phyloP scores from a whole-genome alignment of 2,888 invertebrate species.

The Azorinus chamasolen region DNA sequence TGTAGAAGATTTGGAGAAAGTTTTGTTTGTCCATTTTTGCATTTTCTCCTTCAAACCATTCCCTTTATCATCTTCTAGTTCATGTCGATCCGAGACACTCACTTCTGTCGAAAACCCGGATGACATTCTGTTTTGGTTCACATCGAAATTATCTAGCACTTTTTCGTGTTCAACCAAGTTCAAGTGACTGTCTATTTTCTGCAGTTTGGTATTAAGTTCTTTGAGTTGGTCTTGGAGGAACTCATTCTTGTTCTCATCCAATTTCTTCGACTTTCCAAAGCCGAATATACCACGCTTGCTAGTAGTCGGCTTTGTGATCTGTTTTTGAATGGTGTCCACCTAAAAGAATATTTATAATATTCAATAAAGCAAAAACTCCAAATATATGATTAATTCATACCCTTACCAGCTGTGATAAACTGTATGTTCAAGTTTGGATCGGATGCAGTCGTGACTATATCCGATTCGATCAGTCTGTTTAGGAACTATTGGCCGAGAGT shows the following conservation, averaged over 20 bases:
- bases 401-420: no score
- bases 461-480: no score
- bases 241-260: constrained; percentile 62
- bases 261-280: constrained; percentile 73
- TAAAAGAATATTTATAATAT: not conserved
- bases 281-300: constrained; percentile 71
- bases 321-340: constrained; percentile 73
- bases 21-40: constrained; percentile 76
- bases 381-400: not conserved
- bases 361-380: not conserved
- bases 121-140: constrained; percentile 66
- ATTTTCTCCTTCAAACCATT: constrained; percentile 72
- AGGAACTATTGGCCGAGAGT: no score
- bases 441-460: no score
- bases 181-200: constrained; percentile 71
- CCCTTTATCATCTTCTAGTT: constrained; percentile 21
- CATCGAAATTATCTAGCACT: constrained; percentile 48
- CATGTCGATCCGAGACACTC: constrained; percentile 8
- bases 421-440: no score
- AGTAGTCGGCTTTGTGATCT: constrained; percentile 60
- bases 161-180: constrained; percentile 53
- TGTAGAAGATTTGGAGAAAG: constrained; percentile 70
- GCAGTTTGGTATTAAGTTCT: constrained; percentile 68
- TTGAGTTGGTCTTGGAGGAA: constrained; percentile 72
- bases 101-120: not conserved